Percentiles rank a stretch among this genome's conserved stretches.
Evolutionary conservation across 2,888 invertebrate species (phyloP).

Genomic region (Cheilosia vernalis): DNA sequence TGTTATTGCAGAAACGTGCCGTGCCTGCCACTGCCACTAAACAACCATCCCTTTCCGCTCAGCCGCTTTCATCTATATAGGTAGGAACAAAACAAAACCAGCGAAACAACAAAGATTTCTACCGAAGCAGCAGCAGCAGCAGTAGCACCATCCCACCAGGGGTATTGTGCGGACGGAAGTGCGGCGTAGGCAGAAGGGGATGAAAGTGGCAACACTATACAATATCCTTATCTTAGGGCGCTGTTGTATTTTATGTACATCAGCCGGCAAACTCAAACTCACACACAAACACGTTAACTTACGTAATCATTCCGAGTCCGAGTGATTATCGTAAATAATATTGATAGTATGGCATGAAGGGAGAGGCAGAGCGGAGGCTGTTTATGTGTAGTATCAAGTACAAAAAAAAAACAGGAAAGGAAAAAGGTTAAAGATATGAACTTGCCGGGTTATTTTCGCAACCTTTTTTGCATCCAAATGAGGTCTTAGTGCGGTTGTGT

Average conservation of each 20-base stretch:
- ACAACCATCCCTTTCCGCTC: constrained; percentile 19
- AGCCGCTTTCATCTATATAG: constrained; percentile 1
- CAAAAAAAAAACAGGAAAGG: constrained; percentile 6
- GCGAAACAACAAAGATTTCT: constrained; percentile 36
- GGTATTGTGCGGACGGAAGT: constrained; percentile 36
- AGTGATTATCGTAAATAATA: constrained; percentile 74
- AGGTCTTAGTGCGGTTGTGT: constrained; percentile 68
- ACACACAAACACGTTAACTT: constrained; percentile 38
- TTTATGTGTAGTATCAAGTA: constrained; percentile 6
- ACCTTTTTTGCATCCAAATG: constrained; percentile 72
- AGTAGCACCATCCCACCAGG: neutral
- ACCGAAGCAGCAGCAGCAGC: constrained; percentile 20
- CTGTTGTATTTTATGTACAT: constrained; percentile 58
- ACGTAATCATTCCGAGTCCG: constrained; percentile 72
- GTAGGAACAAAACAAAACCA: neutral
- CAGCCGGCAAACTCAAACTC: neutral
- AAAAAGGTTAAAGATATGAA: constrained; percentile 71
- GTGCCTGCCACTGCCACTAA: constrained; percentile 68
- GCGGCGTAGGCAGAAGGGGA: constrained; percentile 32
- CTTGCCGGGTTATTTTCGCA: constrained; percentile 69
- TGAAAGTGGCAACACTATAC: constrained; percentile 32
- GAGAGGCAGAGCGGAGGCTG: constrained; percentile 14
- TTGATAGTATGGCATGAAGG: constrained; percentile 64
- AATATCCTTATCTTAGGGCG: constrained; percentile 68
- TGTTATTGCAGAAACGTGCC: constrained; percentile 75